Evolutionary conservation across 2,113 vertebrate genomes (phyloP), one percentile per base, ranked within the genome.

Genomic region (Laterallus jamaicensis): DNA sequence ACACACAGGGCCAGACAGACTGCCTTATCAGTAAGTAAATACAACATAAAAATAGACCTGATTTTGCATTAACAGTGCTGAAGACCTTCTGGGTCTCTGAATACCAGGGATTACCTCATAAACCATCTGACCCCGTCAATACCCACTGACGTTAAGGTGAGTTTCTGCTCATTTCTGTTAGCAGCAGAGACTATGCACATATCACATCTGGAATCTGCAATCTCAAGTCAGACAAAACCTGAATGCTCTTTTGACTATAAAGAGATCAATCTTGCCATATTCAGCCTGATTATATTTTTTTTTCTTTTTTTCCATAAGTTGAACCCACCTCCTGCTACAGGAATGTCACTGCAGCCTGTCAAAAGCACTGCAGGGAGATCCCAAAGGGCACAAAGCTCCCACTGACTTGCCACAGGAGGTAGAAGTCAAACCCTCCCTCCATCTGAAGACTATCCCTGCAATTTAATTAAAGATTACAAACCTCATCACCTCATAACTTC

Each of bases 221-320:
- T 24, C 35, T 64, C 82, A 44, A 63, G 15, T 12, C 59, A 37
- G 29, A 63, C 35, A 81, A 86, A 92, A 78, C 17, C 40, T 54
- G 19, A 80, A 73, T 15, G 4, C 19, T 66, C 52, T 31, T 20
- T 37, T 90, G 32, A 79, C 59, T 77, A 60, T 39, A 66, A 20
- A 71, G 32, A 77, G 14, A 82, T 12, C 37, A 80, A 49, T 14
- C 8, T 1, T 6, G n/a, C 80, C 44, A 81, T 77, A 88, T 62
- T 62, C 52, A 50, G 22, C 59, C 18, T 26, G 22, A 44, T 39
- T n/a, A 54, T 44, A 31, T 1, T 15, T 13, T 39, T 11, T 44
- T 12, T 44, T 40, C 40, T 28, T 20, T 2, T 1, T 5, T 2
- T 5, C 10, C 1, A 0, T 15, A 70, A 55, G 12, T 44, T 84